phyloP scores from a whole-genome alignment of 2,113 vertebrate genomes.

The Lepus timidus region DNA sequence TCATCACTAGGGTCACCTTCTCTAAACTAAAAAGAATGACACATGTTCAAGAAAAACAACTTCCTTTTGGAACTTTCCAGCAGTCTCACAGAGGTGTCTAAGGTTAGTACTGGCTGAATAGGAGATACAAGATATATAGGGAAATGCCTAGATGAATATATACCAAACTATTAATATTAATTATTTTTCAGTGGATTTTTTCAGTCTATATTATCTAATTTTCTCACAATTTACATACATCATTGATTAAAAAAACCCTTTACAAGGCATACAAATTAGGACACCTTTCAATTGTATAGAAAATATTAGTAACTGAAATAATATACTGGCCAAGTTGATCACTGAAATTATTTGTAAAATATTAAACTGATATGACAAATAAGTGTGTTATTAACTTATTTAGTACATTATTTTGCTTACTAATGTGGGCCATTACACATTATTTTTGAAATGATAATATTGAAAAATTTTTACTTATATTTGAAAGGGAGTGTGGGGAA shows the following conservation, averaged over 20 bases:
- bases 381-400: neutral
- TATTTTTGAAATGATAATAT: constrained; percentile 17
- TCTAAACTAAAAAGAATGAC: constrained; percentile 4
- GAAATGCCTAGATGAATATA: constrained; percentile 6
- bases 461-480: no score
- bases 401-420: constrained; percentile 10
- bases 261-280: neutral
- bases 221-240: neutral
- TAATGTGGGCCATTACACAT: constrained; percentile 11
- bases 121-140: neutral
- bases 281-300: neutral
- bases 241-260: neutral
- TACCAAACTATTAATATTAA: neutral
- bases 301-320: constrained; percentile 18
- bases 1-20: neutral
- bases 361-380: constrained; percentile 2
- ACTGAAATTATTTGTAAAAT: constrained; percentile 31
- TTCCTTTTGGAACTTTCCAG: neutral
- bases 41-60: constrained; percentile 29
- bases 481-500: no score
- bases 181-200: neutral
- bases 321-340: neutral
- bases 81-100: neutral
- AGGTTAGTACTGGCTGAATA: neutral
- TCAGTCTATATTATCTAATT: neutral